phyloP scores from a whole-genome alignment of 2,797 vertebrate species.

The Rhyacichthys aspro region DNA sequence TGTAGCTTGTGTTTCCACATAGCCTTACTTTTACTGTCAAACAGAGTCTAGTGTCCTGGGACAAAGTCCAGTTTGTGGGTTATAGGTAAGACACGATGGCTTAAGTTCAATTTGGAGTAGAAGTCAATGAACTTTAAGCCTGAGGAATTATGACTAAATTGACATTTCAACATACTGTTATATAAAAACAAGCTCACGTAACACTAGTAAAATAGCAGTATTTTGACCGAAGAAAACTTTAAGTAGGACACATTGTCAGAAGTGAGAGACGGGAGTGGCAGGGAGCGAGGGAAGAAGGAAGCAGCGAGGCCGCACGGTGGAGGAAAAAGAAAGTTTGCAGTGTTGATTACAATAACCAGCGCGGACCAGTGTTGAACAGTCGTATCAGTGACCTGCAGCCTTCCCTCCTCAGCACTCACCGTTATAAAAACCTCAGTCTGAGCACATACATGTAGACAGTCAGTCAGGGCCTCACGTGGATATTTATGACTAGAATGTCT shows the following conservation, averaged over 20 bases:
- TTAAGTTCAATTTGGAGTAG: neutral
- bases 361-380: constrained; percentile 36
- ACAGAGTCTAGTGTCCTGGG: neutral
- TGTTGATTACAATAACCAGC: constrained; percentile 57
- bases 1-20: neutral
- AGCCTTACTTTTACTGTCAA: neutral
- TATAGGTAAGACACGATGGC: neutral
- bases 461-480: no score
- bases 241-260: constrained; percentile 4
- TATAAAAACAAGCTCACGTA: no score
- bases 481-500: no score
- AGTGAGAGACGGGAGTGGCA: constrained; percentile 43
- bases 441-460: no score
- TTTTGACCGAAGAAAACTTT: neutral
- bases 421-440: no score
- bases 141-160: neutral
- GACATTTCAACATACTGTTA: no score
- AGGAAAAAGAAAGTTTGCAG: constrained; percentile 60
- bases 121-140: neutral
- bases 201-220: neutral
- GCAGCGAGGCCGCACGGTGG: constrained; percentile 48
- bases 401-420: constrained; percentile 54
- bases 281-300: constrained; percentile 52
- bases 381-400: constrained; percentile 72
- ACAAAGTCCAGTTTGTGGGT: constrained; percentile 39